Evolutionary conservation across 2,797 vertebrate species (phyloP).

Genomic region (Acanthurus tractus): DNA sequence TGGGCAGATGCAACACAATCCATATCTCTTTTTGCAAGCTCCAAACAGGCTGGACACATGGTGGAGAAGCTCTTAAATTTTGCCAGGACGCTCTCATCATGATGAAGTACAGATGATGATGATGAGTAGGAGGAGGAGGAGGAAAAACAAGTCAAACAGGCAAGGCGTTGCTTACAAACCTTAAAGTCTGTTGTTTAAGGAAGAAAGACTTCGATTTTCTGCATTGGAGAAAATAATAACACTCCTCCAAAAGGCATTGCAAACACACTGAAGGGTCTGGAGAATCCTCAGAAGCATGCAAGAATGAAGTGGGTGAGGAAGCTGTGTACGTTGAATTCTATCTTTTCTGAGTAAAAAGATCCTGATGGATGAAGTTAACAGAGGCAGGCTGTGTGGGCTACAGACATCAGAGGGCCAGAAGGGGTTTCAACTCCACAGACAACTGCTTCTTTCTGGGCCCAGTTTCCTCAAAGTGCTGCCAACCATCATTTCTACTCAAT

Average conservation of each 20-base stretch:
- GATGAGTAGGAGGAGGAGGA: conserved; percentile 25
- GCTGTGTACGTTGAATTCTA: background rate
- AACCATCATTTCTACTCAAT: conserved; percentile 14
- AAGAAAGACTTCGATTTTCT: conserved; percentile 46
- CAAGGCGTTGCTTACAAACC: conserved; percentile 9
- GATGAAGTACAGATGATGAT: conserved; percentile 23
- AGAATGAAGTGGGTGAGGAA: conserved; percentile 35
- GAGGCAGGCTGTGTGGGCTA: conserved; percentile 45
- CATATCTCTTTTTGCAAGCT: too few species aligned
- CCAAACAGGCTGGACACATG: conserved; percentile 1
- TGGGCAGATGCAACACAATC: too few species aligned
- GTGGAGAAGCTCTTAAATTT: conserved; percentile 43
- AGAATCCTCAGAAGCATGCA: conserved; percentile 29
- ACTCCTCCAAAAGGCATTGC: conserved; percentile 9
- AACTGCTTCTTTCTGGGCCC: background rate
- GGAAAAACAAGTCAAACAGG: background rate
- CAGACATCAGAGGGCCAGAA: conserved; percentile 29
- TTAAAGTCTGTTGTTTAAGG: conserved; percentile 41
- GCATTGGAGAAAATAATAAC: conserved; percentile 13
- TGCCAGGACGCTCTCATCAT: conserved; percentile 39
- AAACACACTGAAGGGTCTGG: conserved; percentile 25
- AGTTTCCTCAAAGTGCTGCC: conserved; percentile 3
- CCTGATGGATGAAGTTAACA: conserved; percentile 24
- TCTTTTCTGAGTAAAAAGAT: background rate
- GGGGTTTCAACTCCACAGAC: background rate